Conservation (phyloP, 2,888 invertebrate species). For the Ophion costatus region DNA sequence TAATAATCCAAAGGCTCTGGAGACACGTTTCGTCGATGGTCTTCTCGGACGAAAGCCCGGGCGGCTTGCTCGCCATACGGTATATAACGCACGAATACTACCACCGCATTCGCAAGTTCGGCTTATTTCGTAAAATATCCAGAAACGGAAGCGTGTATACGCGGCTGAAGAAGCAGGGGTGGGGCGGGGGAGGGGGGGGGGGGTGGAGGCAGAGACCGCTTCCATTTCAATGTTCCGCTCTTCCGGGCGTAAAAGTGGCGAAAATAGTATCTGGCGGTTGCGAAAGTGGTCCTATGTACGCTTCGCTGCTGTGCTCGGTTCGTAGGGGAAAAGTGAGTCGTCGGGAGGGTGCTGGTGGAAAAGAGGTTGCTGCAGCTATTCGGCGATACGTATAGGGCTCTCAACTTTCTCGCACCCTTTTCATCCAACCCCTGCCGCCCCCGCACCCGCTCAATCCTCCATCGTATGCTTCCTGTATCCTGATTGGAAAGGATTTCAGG, state of each 20-base stretch:
- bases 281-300: slow-evolving; percentile 37
- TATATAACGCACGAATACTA: slow-evolving; percentile 53
- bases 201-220: slow-evolving; percentile 72
- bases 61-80: neutral
- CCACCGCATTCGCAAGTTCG: slow-evolving; percentile 76
- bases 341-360: slow-evolving; percentile 55
- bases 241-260: slow-evolving; percentile 80
- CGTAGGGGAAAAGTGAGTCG: slow-evolving; percentile 58
- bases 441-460: neutral
- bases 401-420: slow-evolving; percentile 45
- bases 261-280: slow-evolving; percentile 73
- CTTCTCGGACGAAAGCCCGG: slow-evolving; percentile 33
- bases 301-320: slow-evolving; percentile 56
- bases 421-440: slow-evolving; percentile 8
- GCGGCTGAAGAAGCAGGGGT: slow-evolving; percentile 46
- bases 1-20: slow-evolving; percentile 65
- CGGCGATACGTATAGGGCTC: slow-evolving; percentile 25
- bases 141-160: slow-evolving; percentile 73
- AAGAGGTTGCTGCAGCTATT: slow-evolving; percentile 53
- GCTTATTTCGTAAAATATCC: slow-evolving; percentile 78
- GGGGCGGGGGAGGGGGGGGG: slow-evolving; percentile 43
- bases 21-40: slow-evolving; percentile 61
- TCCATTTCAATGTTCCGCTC: slow-evolving; percentile 82
- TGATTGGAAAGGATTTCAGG: slow-evolving; percentile 69
- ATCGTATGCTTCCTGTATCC: slow-evolving; percentile 51